phyloP scores from a whole-genome alignment of 2,113 vertebrate genomes.

The Glaucomys volans region DNA sequence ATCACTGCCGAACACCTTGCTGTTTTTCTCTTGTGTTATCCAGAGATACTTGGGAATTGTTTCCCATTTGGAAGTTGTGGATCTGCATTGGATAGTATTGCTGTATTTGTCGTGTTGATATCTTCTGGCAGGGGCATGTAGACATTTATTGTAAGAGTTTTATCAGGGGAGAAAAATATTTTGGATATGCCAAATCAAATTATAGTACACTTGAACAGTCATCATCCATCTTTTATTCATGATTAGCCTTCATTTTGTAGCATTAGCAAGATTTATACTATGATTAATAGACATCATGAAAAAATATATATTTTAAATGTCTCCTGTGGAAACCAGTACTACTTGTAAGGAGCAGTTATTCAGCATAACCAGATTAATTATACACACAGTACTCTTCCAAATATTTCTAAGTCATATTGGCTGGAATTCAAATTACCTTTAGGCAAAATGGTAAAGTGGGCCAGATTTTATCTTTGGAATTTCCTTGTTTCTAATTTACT shows the following conservation, averaged over 20 bases:
- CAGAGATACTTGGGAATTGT: slow-evolving; percentile 28
- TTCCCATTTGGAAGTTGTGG: neutral
- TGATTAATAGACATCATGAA: neutral
- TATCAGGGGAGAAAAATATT: slow-evolving; percentile 65
- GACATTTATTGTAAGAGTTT: slow-evolving; percentile 62
- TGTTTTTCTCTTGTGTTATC: neutral
- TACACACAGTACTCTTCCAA: neutral
- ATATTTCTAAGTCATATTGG: slow-evolving; percentile 34
- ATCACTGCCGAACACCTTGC: neutral
- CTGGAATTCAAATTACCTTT: slow-evolving; percentile 53
- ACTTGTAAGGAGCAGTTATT: neutral
- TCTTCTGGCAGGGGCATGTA: slow-evolving; percentile 44
- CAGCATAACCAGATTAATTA: slow-evolving; percentile 14
- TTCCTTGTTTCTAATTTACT: slow-evolving; percentile 50
- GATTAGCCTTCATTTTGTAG: slow-evolving; percentile 29
- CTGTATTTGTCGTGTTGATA: slow-evolving; percentile 51
- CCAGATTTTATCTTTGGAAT: slow-evolving; percentile 53
- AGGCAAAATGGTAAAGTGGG: slow-evolving; percentile 49
- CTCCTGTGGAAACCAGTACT: neutral
- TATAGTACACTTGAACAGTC: slow-evolving; percentile 7
- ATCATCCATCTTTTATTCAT: slow-evolving; percentile 36
- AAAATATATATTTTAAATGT: neutral
- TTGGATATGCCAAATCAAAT: slow-evolving; percentile 73
- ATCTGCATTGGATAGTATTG: neutral
- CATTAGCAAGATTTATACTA: slow-evolving; percentile 25